Evolutionary conservation across 2,888 invertebrate genomes (phyloP).

Genomic region (Zelleria hepariella): DNA sequence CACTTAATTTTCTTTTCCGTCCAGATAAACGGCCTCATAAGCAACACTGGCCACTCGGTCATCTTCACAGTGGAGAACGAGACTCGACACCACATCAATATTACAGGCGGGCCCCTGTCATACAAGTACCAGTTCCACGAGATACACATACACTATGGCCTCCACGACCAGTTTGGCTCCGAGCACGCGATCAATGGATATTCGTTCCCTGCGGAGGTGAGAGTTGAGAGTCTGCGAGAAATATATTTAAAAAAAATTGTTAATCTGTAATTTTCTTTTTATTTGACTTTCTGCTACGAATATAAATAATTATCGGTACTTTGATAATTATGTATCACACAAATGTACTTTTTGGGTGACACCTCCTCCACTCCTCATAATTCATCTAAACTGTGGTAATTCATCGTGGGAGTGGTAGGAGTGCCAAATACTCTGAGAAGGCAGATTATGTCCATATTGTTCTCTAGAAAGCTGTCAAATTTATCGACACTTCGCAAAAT

Average conservation of each 20-base stretch:
- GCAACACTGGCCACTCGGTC: conserved; percentile 95
- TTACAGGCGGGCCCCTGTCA: conserved; percentile 95
- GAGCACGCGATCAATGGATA: conserved; percentile 98
- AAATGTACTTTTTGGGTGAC: no score
- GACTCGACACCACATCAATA: conserved; percentile 88
- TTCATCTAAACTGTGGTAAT: no score
- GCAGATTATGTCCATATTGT: not conserved
- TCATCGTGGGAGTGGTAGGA: no score
- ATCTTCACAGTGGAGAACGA: conserved; percentile 92
- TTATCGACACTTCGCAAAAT: not conserved
- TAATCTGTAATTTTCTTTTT: no score
- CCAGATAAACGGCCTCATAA: conserved; percentile 90
- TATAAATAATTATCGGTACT: no score
- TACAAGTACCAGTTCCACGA: conserved; percentile 97
- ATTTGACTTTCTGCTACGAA: no score
- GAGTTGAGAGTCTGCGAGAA: conserved; percentile 19
- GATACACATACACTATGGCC: conserved; percentile 94
- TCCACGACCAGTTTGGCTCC: conserved; percentile 92
- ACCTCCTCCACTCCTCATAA: no score
- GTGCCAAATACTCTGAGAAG: not conserved
- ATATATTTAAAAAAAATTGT: no score
- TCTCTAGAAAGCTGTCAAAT: no score
- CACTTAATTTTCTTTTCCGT: not conserved
- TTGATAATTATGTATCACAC: no score
- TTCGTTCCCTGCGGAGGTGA: conserved; percentile 97